Base-by-base conservation (phyloP, 2,113 vertebrate species). In the Ibidorhyncha struthersii region DNA sequence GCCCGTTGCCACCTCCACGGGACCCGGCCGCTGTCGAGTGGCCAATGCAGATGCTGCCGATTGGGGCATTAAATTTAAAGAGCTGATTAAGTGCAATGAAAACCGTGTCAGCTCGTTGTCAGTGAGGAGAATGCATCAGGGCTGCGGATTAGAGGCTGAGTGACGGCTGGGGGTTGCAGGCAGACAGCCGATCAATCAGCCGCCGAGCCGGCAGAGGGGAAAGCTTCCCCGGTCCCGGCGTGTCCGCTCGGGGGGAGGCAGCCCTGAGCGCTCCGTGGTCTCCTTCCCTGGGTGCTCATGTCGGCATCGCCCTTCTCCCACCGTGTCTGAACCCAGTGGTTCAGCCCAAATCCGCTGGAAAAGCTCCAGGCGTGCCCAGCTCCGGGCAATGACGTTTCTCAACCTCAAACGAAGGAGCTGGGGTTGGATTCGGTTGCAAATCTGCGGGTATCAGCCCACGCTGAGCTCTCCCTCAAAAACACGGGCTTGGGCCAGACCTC, bases 81-180 rank as follows among this genome's bases (percentile, higher is more conserved):
- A 94, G 89, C 96, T 97, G 97, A 96, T 97, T 70, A 96, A 97
- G 94, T 90, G 97, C 97, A 41, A 49, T 82, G 89, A 95, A 90
- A 97, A 80, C 53, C 86, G 72, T 97, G 97, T 96, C 97, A 96
- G 96, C 92, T 82, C 53, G 65, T 70, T 90, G 97, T 94, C 96
- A 94, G 89, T 2, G 26, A 82, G 94, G 91, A 97, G 96, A 96
- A 97, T 50, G 96, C 93, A 81, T n/a, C 92, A 27, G 91, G 89
- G 77, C 95, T 89, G 97, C 19, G 94, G 96, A 97, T 96, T 94
- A 96, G 96, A 40, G 83, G 71, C 84, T 96, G 96, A 95, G 82
- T 85, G 97, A 96, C 73, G 82, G 69, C 70, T 32, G 70, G 72
- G 96, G 95, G 86, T 27, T 43, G 96, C 85, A 3, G 86, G 92